Evolutionary conservation across 2,113 vertebrate genomes (phyloP).

Genomic region (Phaethornis superciliosus): DNA sequence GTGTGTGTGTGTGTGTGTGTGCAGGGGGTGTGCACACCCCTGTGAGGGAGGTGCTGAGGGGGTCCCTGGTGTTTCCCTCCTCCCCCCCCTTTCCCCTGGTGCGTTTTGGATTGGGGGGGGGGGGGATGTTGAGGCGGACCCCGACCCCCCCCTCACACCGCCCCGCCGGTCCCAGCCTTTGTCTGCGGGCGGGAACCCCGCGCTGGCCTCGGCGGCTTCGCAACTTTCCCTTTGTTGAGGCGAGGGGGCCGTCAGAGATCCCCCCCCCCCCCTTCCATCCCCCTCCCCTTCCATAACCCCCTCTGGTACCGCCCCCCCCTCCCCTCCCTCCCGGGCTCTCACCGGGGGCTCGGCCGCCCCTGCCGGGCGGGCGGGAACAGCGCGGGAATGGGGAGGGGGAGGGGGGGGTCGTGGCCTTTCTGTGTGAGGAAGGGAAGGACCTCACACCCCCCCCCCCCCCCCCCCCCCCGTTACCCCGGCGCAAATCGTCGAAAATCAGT

Average conservation of each 20-base stretch:
- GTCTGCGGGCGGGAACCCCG: background rate
- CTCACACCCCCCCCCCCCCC: background rate
- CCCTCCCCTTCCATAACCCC: background rate
- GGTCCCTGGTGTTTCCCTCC: background rate
- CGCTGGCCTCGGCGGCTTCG: background rate
- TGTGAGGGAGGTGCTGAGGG: background rate
- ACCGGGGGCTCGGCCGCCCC: background rate
- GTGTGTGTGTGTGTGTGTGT: no score
- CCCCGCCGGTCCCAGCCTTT: background rate
- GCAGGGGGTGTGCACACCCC: background rate
- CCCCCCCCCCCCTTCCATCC: background rate
- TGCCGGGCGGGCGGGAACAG: background rate
- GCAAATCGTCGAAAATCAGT: no score
- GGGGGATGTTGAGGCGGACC: background rate
- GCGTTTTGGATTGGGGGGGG: background rate
- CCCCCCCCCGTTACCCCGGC: no score
- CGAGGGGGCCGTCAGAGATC: background rate
- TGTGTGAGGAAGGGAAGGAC: accelerated
- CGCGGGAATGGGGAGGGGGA: background rate
- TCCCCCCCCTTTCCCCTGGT: background rate
- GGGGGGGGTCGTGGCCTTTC: background rate
- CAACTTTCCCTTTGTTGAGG: background rate
- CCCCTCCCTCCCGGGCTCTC: background rate
- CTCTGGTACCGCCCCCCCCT: background rate
- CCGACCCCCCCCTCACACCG: background rate